Conservation (phyloP, 2,888 invertebrate genomes). For the Luperina testacea region DNA sequence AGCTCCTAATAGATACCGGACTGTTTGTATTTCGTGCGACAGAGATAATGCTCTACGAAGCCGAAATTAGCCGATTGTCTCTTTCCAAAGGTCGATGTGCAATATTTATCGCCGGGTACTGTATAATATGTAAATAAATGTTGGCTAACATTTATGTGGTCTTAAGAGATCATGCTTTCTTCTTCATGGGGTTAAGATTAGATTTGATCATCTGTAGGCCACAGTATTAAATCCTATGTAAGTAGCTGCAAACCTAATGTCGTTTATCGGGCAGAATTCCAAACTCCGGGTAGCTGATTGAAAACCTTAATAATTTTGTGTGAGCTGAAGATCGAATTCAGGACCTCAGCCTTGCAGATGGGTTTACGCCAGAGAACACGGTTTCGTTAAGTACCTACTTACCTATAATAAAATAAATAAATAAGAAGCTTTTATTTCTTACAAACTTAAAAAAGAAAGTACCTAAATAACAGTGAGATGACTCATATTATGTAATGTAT, state of each 20-base stretch:
- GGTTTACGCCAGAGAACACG: neutral
- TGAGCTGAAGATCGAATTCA: neutral
- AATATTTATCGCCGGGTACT: too few relatives aligned
- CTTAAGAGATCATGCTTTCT: neutral
- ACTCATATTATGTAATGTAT: too few relatives aligned
- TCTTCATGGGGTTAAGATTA: neutral
- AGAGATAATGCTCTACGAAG: too few relatives aligned
- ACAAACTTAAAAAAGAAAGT: too few relatives aligned
- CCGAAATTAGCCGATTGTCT: too few relatives aligned
- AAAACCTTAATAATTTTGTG: slow-evolving; percentile 19
- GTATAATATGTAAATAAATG: neutral
- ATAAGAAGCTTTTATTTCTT: too few relatives aligned
- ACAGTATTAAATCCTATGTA: neutral
- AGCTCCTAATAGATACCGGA: too few relatives aligned
- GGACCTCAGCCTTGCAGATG: neutral
- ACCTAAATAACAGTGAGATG: too few relatives aligned
- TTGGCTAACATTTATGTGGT: neutral
- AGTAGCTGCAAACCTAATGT: neutral
- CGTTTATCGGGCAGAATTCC: neutral
- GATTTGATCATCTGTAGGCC: neutral
- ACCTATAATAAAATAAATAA: too few relatives aligned
- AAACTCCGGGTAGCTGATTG: neutral
- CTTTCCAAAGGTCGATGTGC: too few relatives aligned
- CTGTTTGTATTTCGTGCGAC: too few relatives aligned
- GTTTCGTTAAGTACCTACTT: neutral